Percentiles rank a stretch among this genome's conserved stretches.
Conservation (phyloP, 2,888 invertebrate genomes). For the Anodontia alba region DNA sequence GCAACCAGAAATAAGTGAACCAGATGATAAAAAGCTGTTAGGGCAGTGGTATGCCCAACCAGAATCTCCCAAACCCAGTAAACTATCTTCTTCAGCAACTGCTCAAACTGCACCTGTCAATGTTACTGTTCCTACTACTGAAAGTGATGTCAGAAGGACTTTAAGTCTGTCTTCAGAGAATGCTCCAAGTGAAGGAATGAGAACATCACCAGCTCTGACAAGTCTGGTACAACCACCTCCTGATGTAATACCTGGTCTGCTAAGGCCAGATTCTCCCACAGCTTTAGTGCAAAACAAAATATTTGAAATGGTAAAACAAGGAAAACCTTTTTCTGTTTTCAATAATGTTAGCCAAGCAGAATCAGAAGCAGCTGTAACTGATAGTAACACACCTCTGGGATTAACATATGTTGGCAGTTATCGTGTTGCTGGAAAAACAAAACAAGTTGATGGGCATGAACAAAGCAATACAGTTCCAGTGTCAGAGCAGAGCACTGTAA, state of each 20-base stretch:
- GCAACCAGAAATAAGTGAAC: neutral
- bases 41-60: neutral
- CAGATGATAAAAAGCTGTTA: constrained; percentile 1
- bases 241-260: neutral
- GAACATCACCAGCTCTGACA: no score
- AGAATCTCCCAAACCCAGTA: neutral
- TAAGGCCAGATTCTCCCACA: neutral
- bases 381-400: no score
- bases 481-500: neutral
- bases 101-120: no score
- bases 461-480: neutral
- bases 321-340: neutral
- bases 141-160: no score
- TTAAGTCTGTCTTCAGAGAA: no score
- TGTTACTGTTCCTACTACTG: no score
- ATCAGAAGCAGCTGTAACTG: neutral
- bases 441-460: no score
- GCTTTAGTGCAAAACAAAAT: neutral
- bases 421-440: no score
- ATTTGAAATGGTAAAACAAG: neutral
- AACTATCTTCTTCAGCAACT: no score
- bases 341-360: neutral
- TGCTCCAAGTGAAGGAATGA: no score
- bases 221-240: no score
- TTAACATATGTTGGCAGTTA: no score